Base-by-base conservation (phyloP, 2,113 vertebrate species). In the Aix galericulata region DNA sequence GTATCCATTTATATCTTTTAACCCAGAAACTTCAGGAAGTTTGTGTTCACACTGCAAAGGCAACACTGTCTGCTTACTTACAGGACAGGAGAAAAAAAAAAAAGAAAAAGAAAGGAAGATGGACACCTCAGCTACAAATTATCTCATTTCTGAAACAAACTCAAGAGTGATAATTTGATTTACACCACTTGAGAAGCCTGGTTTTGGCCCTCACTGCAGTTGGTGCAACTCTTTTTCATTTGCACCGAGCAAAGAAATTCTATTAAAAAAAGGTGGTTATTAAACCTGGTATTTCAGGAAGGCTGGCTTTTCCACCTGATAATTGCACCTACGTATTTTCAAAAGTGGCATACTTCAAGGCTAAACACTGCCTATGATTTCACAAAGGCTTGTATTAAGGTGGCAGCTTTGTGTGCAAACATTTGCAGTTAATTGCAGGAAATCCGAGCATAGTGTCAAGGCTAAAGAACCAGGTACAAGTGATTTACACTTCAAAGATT, bases 401-500 rank as follows among this genome's bases (percentile, higher is more conserved):
- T 62, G 73, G 42, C 77, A 92, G 77, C 64, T 92, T 86, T 84
- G 11, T 72, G 69, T 88, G 86, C 48, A 84, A 88, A 68, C 1
- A 79, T 75, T 92, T 95, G 80, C 73, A 75, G 81, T 55, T 96
- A 91, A 94, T 93, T 89, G 81, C 66, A 68, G 66, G 44, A 78
- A 93, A 86, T 52, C 32, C 18, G 15, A 84, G 34, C 32, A 13
- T 34, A 44, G 38, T 6, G 3, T 75, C 66, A 91, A 73, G 53
- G 53, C 60, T 94, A 69, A 91, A 93, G 73, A 91, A 89, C 83
- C 20, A 48, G 21, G 60, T 56, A 53, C 5, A 38, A 78, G 77
- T 82, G 91, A 91, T 93, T 93, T 92, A 76, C 25, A 72, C 74
- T 79, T 95, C 74, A 91, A 64, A 95, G 81, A 86, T 78, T 86